Conservation (phyloP, 23 tunicate species). For the Halocynthia aurantium region DNA sequence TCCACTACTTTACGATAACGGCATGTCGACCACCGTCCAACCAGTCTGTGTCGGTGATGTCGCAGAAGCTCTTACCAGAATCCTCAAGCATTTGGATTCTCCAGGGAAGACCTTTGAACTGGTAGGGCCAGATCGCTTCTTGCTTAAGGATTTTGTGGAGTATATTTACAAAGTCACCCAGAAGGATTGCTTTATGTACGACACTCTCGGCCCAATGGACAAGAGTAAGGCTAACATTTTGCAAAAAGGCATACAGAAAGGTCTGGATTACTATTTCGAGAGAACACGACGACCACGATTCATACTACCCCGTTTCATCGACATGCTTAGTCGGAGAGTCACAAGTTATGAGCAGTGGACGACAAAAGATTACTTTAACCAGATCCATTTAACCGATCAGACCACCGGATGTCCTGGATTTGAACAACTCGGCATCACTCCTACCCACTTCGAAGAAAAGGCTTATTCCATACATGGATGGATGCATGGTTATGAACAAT, state of each 20-base stretch:
- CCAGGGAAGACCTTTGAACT: conserved; percentile 93
- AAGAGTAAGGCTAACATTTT: conserved; percentile 27
- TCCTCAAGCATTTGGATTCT: conserved; percentile 69
- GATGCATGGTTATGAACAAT: not conserved
- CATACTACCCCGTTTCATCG: conserved; percentile 33
- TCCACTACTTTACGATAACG: conserved; percentile 66
- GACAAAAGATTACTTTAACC: conserved; percentile 48
- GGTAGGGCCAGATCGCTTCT: conserved; percentile 53
- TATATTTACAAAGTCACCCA: conserved; percentile 11
- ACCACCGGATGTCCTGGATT: conserved; percentile 56
- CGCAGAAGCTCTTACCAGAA: conserved; percentile 65
- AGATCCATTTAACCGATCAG: conserved; percentile 57
- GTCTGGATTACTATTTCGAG: conserved; percentile 1
- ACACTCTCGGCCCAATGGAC: conserved; percentile 43
- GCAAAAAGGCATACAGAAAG: conserved; percentile 1
- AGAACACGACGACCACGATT: conserved; percentile 8
- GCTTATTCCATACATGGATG: conserved; percentile 1
- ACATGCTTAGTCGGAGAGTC: conserved; percentile 13
- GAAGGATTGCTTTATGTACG: conserved; percentile 12
- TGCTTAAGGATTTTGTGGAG: conserved; percentile 36
- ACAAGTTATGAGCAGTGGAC: conserved; percentile 41
- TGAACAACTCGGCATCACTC: conserved; percentile 51
- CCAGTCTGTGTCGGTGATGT: conserved; percentile 69
- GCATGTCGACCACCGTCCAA: conserved; percentile 57
- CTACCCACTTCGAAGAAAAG: conserved; percentile 27